A percentile compares a stretch with the other conserved stretches of the same genome.
These are phyloP conservation scores for Plutella xylostella DNA, from an alignment of 2,888 invertebrate genomes.

Conservation along the genomic window DNA sequence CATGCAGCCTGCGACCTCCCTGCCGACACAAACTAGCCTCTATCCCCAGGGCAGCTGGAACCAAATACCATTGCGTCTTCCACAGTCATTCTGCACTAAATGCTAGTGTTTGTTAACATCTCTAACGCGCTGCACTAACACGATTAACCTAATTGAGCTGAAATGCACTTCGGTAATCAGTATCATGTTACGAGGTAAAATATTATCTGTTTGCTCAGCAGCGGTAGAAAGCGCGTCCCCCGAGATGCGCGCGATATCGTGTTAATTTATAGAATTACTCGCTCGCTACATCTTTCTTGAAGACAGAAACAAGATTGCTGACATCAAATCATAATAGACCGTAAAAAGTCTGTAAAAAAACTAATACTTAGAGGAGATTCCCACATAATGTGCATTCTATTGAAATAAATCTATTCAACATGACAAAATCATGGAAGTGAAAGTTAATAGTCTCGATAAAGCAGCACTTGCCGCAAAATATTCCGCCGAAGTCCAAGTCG, in stretches of 20 bases:
- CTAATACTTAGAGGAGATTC: neutral
- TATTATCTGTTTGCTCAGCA: no score
- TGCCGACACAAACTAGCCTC: conserved; percentile 7
- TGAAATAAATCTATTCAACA: conserved; percentile 23
- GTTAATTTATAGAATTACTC: no score
- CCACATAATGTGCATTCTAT: conserved; percentile 2
- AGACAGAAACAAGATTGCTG: no score
- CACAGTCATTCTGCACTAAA: neutral
- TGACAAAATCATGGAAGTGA: conserved; percentile 46
- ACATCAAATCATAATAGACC: no score
- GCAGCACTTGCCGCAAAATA: conserved; percentile 35
- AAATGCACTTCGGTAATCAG: neutral
- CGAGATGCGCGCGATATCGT: no score
- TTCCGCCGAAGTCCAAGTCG: no score
- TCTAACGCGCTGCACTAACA: conserved; percentile 3
- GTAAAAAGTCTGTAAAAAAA: no score
- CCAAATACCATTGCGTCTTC: no score
- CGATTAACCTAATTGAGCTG: conserved; percentile 4
- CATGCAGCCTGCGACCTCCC: conserved; percentile 34
- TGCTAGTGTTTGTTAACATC: conserved; percentile 3
- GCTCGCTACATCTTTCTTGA: no score
- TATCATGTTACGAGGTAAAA: no score
- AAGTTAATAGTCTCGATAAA: conserved; percentile 39
- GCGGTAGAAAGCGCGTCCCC: no score
- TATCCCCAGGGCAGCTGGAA: neutral